Base-by-base conservation (phyloP, 1,140 invertebrate genomes). In the Sinella curviseta region DNA sequence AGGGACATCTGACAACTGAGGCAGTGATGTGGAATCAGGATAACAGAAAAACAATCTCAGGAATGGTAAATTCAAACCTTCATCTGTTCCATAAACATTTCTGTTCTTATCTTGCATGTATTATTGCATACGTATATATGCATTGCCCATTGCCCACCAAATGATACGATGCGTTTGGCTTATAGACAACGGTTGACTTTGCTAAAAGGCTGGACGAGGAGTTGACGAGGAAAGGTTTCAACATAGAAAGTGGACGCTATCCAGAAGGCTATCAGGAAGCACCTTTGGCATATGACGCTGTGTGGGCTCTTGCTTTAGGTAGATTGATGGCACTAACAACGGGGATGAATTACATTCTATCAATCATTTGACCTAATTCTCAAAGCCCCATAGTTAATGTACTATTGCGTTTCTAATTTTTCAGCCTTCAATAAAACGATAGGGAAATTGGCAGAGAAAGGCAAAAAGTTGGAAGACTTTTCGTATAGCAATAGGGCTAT, bases 11-110 rank as follows among this genome's bases (percentile, higher is more conserved):
- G 20, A 99, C 98, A 0, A 99, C 98, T 0, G 98, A 99, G 86
- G 97, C 97, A 8, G 90, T 99, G 0, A 98, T 99, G 94, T 95
- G 97, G 92, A 98, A 98, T 88, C 96, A 97, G 83, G 96, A 97
- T 86, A 82, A 92, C 80, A 92, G 96, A 86, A 92, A 91, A 78
- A 98, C 97, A 31, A 94, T 97, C 81, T 98, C 97, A 73, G 95
- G 95, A 79, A 97, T 97, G 95, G 91, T 91, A 86, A 86, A 14
- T 48, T n/a, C n/a, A n/a, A n/a, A n/a, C n/a, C n/a, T n/a, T n/a
- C n/a, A n/a, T n/a, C n/a, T 70, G 36, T 28, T 48, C 20, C 26
- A 26, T 77, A n/a, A n/a, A n/a, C n/a, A n/a, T n/a, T n/a, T n/a
- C n/a, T n/a, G n/a, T n/a, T n/a, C n/a, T 39, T 55, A 55, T 55